phyloP scores from a whole-genome alignment of 2,113 vertebrate species.

The Piprites chloris region DNA sequence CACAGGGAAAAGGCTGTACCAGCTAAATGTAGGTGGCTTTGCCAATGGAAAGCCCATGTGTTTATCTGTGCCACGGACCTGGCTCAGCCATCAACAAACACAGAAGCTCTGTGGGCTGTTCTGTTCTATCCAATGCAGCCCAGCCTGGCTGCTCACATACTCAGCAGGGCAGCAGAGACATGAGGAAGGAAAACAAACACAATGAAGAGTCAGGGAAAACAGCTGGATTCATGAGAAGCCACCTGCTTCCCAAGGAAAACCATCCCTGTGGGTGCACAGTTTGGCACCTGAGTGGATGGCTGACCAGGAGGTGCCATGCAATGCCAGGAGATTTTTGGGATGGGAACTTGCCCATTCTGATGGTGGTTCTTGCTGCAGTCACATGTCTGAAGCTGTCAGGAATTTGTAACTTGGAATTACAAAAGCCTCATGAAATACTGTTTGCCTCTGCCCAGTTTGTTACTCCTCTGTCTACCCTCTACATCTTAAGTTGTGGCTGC shows the following conservation, averaged over 20 bases:
- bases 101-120: not conserved
- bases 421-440: not conserved
- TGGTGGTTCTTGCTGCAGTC: not conserved
- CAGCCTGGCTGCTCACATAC: rapidly evolving
- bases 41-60: not conserved
- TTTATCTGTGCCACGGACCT: not conserved
- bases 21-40: not conserved
- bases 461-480: not conserved
- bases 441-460: not conserved
- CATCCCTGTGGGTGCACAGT: not conserved
- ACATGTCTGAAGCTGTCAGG: not conserved
- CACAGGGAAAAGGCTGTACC: rapidly evolving
- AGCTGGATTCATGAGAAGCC: not conserved
- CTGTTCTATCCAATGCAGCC: not conserved
- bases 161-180: not conserved
- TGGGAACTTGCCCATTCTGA: not conserved
- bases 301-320: not conserved
- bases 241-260: not conserved
- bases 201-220: not conserved
- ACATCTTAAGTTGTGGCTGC: not conserved
- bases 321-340: not conserved
- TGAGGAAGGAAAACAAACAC: not conserved
- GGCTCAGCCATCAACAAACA: not conserved
- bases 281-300: not conserved
- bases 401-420: not conserved